These are phyloP conservation scores for Pleuronectes platessa DNA, from an alignment of 2,113 vertebrate genomes.

Conservation along the genomic window DNA sequence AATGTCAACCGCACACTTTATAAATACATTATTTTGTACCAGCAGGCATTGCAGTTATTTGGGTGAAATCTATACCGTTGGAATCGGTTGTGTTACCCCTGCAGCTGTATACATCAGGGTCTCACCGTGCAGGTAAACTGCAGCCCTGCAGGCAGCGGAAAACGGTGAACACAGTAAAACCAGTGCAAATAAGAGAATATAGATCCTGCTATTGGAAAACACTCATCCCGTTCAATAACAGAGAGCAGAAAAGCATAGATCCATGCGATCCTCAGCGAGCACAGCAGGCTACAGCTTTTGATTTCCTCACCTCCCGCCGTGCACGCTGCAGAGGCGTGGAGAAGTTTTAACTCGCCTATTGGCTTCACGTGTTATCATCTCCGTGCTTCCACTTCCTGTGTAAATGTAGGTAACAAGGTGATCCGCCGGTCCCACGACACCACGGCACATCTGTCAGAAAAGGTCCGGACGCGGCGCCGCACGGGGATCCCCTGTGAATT, in stretches of 20 bases:
- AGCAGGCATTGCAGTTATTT: not conserved
- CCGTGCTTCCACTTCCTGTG: conserved; percentile 36
- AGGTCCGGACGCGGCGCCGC: conserved; percentile 17
- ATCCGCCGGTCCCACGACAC: conserved; percentile 33
- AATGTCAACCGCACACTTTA: too few species aligned
- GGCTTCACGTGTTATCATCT: conserved; percentile 33
- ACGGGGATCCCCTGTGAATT: conserved; percentile 49
- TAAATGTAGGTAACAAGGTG: conserved; percentile 59
- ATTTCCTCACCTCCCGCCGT: conserved; percentile 16
- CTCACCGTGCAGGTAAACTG: not conserved
- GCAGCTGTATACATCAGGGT: not conserved
- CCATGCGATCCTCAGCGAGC: not conserved
- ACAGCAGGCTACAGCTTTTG: not conserved
- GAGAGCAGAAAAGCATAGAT: conserved; percentile 3
- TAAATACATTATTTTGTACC: too few species aligned
- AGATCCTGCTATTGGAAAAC: not conserved
- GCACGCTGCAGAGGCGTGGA: conserved; percentile 1
- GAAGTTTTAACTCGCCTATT: conserved; percentile 25
- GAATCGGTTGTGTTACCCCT: not conserved
- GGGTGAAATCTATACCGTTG: not conserved
- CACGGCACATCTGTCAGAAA: conserved; percentile 48
- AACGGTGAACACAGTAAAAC: not conserved
- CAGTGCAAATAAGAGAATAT: not conserved
- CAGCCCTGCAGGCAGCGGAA: not conserved
- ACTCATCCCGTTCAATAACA: not conserved